Evolutionary conservation across 2,888 invertebrate genomes (phyloP), one percentile per base, ranked within the genome.

Genomic region (Amblyjoppa fuscipennis): DNA sequence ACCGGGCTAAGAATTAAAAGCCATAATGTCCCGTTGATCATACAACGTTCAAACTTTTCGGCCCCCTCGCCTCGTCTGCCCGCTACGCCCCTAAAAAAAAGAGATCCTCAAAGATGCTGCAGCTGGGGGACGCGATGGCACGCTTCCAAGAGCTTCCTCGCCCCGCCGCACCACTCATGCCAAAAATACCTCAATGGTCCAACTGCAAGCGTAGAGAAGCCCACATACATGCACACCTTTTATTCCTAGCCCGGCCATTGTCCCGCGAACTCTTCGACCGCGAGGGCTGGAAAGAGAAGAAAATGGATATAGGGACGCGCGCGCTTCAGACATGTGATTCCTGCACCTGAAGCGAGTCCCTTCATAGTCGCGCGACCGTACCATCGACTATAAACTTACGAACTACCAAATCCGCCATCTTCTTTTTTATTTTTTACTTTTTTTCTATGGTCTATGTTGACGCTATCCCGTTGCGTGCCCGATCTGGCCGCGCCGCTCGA

Each of bases 81-180:
- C n/a, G 1, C 45, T 64, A 41, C 71, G 56, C 76, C 53, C 41
- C 64, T 64, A 25, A 66, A 51, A 73, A 49, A 51, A 34, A 49
- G 70, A 66, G 49, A 56, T 69, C 31, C n/a, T 41, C 41, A 5
- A 64, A 38, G 76, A 87, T 78, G 87, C 34, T 82, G 87, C 91
- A 90, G 89, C 91, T 91, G 90, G 87, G 83, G 84, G 78, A 78
- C 79, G 86, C 82, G 86, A 88, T 87, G 91, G 91, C 91, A 91
- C 91, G 90, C 91, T 91, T 90, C 89, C 87, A 80, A 83, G 84
- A 87, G 86, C 89, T 84, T 84, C 76, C 66, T 69, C 25, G 68
- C 73, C 7, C 73, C 51, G 77, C 80, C 66, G 53, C 41, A 45
- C 41, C 66, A 56, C 16, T 31, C 49, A 53, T 31, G 56, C 71